Conservation (phyloP, 2,113 vertebrate species). For the Notothenia rossii region DNA sequence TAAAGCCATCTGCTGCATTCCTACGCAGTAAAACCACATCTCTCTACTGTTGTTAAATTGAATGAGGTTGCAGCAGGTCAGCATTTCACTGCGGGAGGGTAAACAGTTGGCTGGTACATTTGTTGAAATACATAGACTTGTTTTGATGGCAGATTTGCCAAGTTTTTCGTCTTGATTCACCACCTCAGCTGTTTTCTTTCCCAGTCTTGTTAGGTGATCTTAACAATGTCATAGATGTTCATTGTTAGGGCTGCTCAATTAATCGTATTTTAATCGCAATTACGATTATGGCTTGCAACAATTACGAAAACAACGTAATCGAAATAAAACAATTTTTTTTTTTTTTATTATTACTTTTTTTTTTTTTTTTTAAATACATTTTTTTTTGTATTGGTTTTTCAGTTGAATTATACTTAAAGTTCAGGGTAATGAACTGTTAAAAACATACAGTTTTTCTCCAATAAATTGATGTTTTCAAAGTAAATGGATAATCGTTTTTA, state of each 20-base stretch:
- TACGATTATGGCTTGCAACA: no score
- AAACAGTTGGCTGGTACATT: neutral
- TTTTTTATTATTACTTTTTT: no score
- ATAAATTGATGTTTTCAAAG: no score
- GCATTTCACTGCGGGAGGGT: neutral
- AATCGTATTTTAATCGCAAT: no score
- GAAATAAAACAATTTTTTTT: no score
- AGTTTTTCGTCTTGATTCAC: conserved; percentile 25
- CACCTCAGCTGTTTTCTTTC: conserved; percentile 56
- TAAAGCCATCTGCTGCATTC: neutral
- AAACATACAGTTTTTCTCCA: no score
- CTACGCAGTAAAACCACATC: conserved; percentile 24
- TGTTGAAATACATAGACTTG: conserved; percentile 39
- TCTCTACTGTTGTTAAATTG: neutral
- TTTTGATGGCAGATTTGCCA: conserved; percentile 44
- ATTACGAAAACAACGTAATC: no score
- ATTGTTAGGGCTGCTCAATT: neutral
- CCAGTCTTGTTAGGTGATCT: conserved; percentile 50
- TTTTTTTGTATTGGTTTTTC: no score
- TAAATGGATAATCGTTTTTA: no score
- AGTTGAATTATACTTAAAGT: no score
- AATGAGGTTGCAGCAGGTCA: neutral
- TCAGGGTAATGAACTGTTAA: no score
- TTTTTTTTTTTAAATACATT: no score
- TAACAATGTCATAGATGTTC: conserved; percentile 46